phyloP scores from a whole-genome alignment of 2,888 invertebrate species.

The Pollenia griseotomentosa region DNA sequence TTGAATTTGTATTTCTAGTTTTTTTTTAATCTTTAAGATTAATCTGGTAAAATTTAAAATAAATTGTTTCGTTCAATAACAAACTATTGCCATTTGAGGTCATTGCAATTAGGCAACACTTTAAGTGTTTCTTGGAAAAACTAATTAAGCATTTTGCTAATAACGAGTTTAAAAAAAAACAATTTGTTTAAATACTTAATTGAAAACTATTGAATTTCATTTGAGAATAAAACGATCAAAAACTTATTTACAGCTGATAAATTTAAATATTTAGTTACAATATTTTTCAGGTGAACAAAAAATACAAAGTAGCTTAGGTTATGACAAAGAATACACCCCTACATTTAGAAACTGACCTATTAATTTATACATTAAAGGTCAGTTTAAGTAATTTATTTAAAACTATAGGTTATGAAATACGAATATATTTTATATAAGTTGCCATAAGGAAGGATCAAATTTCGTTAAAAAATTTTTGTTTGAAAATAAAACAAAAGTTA shows the following conservation, averaged over 20 bases:
- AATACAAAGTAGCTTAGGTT: neutral
- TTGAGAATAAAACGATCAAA: conserved; percentile 54
- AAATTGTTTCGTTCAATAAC: neutral
- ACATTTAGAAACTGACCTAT: conserved; percentile 58
- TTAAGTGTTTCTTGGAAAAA: conserved; percentile 55
- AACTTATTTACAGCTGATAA: conserved; percentile 68
- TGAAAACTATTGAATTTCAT: conserved; percentile 61
- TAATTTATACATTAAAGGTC: conserved; percentile 55
- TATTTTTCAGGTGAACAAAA: neutral
- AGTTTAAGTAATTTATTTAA: conserved; percentile 38
- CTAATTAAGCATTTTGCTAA: neutral
- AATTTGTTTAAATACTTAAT: conserved; percentile 20
- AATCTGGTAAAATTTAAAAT: too few relatives aligned
- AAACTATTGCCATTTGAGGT: neutral
- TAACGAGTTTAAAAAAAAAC: neutral
- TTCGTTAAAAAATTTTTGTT: conserved; percentile 69
- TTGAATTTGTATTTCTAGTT: too few relatives aligned
- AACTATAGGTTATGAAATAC: conserved; percentile 41
- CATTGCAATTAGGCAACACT: neutral
- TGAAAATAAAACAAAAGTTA: conserved; percentile 21
- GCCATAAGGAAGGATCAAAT: conserved; percentile 79
- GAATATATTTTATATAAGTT: conserved; percentile 49
- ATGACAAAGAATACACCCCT: conserved; percentile 32
- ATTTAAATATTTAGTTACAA: conserved; percentile 20
- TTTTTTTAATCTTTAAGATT: too few relatives aligned